Evolutionary conservation across 2,113 vertebrate species (phyloP).

Genomic region (Azemiops feae): DNA sequence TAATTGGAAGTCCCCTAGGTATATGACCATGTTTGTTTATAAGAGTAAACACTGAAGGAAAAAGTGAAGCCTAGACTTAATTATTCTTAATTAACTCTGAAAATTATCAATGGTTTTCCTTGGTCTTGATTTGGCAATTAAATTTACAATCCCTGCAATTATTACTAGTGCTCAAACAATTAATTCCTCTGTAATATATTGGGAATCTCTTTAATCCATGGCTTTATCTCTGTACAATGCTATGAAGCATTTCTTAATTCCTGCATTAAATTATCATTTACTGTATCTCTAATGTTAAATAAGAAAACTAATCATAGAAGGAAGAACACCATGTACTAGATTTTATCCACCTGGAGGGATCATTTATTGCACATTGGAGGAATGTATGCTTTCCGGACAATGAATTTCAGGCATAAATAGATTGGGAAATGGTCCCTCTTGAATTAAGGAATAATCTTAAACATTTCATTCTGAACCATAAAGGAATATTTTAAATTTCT

Average conservation of each 20-base stretch:
- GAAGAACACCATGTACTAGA: not conserved
- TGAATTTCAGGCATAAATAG: not conserved
- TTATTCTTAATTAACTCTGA: not conserved
- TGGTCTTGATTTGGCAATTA: not conserved
- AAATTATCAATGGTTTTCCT: not conserved
- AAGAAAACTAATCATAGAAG: not conserved
- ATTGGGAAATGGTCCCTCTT: not conserved
- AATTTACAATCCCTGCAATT: not conserved
- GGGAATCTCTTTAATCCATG: not conserved
- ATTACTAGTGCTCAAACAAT: not conserved
- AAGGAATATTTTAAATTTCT: not conserved
- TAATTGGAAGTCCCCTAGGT: not conserved
- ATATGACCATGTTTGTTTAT: not conserved
- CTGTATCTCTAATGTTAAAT: not conserved
- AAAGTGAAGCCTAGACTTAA: not conserved
- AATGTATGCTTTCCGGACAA: not conserved
- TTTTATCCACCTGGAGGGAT: not conserved
- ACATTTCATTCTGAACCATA: not conserved
- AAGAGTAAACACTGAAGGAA: not conserved
- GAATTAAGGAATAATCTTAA: not conserved
- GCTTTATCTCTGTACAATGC: not conserved
- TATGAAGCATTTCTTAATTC: not conserved
- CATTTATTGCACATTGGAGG: not conserved
- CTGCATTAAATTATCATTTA: not conserved
- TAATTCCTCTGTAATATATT: not conserved